Conservation (phyloP, 2,113 vertebrate species). For the Lasiurus cinereus region DNA sequence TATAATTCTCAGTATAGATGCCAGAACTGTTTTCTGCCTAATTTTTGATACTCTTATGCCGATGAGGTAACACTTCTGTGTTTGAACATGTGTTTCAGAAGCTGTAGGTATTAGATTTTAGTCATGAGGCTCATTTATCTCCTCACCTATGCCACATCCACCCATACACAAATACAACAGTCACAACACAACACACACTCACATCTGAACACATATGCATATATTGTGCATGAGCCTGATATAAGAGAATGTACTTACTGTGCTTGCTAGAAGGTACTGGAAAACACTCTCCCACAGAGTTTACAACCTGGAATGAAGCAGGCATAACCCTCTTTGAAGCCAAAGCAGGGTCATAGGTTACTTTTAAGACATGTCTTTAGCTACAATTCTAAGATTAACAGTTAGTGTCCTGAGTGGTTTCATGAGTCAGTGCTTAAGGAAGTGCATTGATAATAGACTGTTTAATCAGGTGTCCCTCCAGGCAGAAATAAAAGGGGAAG, state of each 20-base stretch:
- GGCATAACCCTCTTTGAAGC: background rate
- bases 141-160: background rate
- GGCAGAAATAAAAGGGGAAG: background rate
- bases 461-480: background rate
- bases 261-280: background rate
- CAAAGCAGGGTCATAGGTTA: background rate
- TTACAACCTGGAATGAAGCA: background rate
- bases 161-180: background rate
- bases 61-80: background rate
- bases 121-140: background rate
- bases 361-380: background rate
- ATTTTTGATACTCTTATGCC: background rate
- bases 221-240: background rate
- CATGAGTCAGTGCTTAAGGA: background rate
- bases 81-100: slow-evolving; percentile 35
- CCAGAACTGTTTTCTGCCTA: slow-evolving; percentile 20
- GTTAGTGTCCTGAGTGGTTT: background rate
- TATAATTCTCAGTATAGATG: background rate
- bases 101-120: slow-evolving; percentile 17
- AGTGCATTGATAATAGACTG: background rate
- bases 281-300: background rate
- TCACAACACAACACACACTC: background rate
- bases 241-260: background rate
- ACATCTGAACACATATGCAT: background rate
- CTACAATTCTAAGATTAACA: background rate